Evolutionary conservation across 2,888 invertebrate genomes (phyloP).

Genomic region (Podotricha telesiphe): DNA sequence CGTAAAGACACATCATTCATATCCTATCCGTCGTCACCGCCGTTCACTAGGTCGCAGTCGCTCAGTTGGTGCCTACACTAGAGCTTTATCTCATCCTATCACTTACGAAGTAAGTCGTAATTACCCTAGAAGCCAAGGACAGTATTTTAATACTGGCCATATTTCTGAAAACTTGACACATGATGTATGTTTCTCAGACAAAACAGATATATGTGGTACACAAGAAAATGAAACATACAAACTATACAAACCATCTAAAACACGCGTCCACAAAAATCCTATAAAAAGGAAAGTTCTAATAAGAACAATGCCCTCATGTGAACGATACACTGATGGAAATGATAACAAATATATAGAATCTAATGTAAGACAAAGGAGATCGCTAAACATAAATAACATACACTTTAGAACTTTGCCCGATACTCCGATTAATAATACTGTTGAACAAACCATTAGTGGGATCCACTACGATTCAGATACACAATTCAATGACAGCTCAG

Average conservation of each 20-base stretch:
- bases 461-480: slow-evolving; percentile 13
- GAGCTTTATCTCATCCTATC: slow-evolving; percentile 56
- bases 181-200: slow-evolving; percentile 1
- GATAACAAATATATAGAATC: not conserved
- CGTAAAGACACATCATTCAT: slow-evolving; percentile 51
- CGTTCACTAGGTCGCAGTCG: slow-evolving; percentile 65
- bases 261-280: slow-evolving; percentile 18
- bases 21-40: slow-evolving; percentile 56
- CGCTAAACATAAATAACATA: slow-evolving; percentile 1
- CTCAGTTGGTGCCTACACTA: slow-evolving; percentile 60
- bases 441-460: slow-evolving; percentile 6
- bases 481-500: slow-evolving; percentile 43
- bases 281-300: slow-evolving; percentile 33
- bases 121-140: slow-evolving; percentile 63
- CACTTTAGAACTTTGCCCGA: slow-evolving; percentile 26
- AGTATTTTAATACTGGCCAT: slow-evolving; percentile 30
- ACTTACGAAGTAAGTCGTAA: slow-evolving; percentile 66
- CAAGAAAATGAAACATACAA: slow-evolving; percentile 13
- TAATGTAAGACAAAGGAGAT: slow-evolving; percentile 12
- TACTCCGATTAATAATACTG: slow-evolving; percentile 18
- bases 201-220: slow-evolving; percentile 8
- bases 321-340: slow-evolving; percentile 18
- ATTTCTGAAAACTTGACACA: slow-evolving; percentile 6
- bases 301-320: slow-evolving; percentile 11
- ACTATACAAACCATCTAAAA: slow-evolving; percentile 44